Percentiles rank a stretch among this genome's conserved stretches.
Conservation (phyloP, 1,140 invertebrate species). For the Hetaerina americana region DNA sequence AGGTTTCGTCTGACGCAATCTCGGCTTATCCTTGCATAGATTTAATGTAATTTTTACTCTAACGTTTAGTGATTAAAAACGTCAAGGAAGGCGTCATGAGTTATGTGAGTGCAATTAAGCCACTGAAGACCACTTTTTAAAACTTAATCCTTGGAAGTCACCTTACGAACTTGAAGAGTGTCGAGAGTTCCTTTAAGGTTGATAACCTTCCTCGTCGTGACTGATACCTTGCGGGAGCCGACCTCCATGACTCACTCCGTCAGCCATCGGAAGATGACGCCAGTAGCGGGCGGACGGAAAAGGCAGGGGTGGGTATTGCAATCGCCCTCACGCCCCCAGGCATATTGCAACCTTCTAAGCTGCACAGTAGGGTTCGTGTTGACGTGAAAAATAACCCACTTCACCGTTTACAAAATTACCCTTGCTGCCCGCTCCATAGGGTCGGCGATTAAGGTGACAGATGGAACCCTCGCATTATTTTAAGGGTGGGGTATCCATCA, state of each 20-base stretch:
- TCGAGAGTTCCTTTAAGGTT: neutral
- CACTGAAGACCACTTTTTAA: too few species aligned
- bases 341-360: neutral
- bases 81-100: too few species aligned
- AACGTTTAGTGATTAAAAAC: too few species aligned
- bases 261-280: too few species aligned
- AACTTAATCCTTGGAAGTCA: too few species aligned
- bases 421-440: neutral
- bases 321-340: too few species aligned
- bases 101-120: too few species aligned
- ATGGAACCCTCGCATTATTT: neutral
- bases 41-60: too few species aligned
- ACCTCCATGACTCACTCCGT: neutral
- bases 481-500: neutral
- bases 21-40: too few species aligned
- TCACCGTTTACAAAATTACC: neutral
- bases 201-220: neutral
- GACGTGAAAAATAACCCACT: neutral
- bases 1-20: too few species aligned
- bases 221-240: neutral
- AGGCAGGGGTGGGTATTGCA: too few species aligned
- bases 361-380: neutral
- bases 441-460: neutral
- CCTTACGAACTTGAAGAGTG: too few species aligned
- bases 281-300: neutral